phyloP scores from a whole-genome alignment of 2,113 vertebrate genomes.

The Condylura cristata region DNA sequence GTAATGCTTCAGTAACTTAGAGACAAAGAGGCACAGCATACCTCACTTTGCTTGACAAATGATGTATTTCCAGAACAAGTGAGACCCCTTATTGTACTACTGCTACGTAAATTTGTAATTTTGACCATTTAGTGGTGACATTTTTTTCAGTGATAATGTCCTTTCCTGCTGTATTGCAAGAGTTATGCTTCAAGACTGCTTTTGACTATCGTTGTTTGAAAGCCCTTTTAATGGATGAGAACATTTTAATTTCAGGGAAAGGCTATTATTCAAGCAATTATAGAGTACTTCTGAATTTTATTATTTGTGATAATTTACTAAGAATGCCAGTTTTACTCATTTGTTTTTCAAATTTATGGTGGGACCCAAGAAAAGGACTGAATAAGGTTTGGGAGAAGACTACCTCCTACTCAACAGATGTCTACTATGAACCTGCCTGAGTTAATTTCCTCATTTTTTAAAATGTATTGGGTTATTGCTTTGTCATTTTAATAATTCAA shows the following conservation, averaged over 20 bases:
- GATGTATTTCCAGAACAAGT: background rate
- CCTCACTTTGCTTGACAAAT: background rate
- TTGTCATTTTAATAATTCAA: background rate
- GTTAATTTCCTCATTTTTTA: background rate
- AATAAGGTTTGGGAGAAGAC: background rate
- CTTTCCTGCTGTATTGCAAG: background rate
- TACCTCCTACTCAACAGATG: background rate
- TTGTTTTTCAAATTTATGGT: slow-evolving; percentile 28
- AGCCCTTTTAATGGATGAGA: background rate
- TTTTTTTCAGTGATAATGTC: background rate
- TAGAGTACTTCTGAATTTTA: background rate
- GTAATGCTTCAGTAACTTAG: background rate
- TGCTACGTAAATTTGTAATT: background rate
- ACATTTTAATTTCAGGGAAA: slow-evolving; percentile 29
- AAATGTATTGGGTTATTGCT: background rate
- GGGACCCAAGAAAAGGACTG: background rate
- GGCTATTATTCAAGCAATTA: background rate
- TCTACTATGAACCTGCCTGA: background rate
- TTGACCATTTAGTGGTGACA: background rate
- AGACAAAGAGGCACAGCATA: background rate
- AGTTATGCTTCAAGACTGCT: background rate
- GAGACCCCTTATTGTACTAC: background rate
- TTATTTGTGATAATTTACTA: slow-evolving; percentile 9
- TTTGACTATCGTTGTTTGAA: slow-evolving; percentile 17
- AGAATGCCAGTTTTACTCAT: slow-evolving; percentile 16